Evolutionary conservation across 2,797 vertebrate genomes (phyloP).

Genomic region (Enteromius treurensis): DNA sequence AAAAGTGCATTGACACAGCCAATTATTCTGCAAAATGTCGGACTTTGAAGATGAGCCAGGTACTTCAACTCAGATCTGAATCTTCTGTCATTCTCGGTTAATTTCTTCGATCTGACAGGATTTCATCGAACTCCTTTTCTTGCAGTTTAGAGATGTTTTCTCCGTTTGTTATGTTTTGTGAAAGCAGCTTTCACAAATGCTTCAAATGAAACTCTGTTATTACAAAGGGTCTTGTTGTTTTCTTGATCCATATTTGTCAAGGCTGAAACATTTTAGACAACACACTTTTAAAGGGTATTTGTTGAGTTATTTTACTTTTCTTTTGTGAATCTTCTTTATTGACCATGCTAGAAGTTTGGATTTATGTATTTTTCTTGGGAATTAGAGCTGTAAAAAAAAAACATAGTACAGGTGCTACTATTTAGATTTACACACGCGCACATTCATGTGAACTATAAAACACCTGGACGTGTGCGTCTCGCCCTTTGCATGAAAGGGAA

Average conservation of each 20-base stretch:
- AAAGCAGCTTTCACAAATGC: conserved; percentile 9
- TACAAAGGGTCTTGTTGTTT: background rate
- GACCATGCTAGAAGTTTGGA: conserved; percentile 14
- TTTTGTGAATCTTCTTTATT: background rate
- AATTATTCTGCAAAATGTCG: conserved; percentile 52
- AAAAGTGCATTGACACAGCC: conserved; percentile 53
- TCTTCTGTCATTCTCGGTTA: conserved; percentile 40
- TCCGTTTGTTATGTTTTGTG: conserved; percentile 17
- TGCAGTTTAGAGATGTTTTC: conserved; percentile 25
- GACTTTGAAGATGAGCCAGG: conserved; percentile 49
- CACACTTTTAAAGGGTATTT: background rate
- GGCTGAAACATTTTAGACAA: conserved; percentile 5
- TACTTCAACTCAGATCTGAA: conserved; percentile 41
- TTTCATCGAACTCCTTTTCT: conserved; percentile 10
- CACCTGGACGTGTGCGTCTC: conserved; percentile 60
- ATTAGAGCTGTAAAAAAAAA: conserved; percentile 28
- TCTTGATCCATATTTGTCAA: conserved; percentile 29
- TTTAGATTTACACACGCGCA: conserved; percentile 40
- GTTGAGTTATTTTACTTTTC: conserved; percentile 24
- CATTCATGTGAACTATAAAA: background rate
- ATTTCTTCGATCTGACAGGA: conserved; percentile 35
- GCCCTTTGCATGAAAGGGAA: conserved; percentile 64
- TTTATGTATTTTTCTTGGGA: conserved; percentile 23
- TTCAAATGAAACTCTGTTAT: background rate
- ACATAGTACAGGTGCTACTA: conserved; percentile 60